These are phyloP conservation scores for Fissipunctia ypsillon DNA, from an alignment of 2,888 invertebrate genomes.

Conservation along the genomic window DNA sequence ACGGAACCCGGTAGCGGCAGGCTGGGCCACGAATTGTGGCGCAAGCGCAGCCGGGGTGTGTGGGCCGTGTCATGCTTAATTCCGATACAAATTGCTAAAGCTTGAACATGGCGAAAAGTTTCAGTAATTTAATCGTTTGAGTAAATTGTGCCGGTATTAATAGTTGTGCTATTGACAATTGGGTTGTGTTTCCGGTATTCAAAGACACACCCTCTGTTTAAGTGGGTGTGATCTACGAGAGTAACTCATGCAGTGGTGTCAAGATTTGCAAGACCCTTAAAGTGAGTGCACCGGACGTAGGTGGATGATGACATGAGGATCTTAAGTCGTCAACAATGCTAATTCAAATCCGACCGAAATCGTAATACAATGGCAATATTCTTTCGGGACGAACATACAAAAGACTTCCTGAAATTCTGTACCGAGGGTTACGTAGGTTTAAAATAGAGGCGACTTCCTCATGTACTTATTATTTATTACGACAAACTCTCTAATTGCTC, in stretches of 20 bases:
- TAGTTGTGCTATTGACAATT: conserved; percentile 20
- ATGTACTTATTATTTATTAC: conserved; percentile 4
- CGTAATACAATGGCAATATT: not conserved
- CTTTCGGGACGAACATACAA: not conserved
- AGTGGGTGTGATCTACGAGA: not conserved
- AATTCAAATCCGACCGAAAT: not conserved
- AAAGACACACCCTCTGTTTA: conserved; percentile 22
- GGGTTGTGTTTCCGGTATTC: conserved; percentile 39
- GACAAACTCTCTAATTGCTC: conserved; percentile 14
- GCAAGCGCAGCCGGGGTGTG: conserved; percentile 63
- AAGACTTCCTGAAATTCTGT: not conserved
- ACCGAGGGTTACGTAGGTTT: not conserved
- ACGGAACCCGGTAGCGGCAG: conserved; percentile 74
- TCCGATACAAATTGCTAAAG: conserved; percentile 65
- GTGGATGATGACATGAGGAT: not conserved
- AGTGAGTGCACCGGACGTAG: no score
- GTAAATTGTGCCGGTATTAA: conserved; percentile 32
- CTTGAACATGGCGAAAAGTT: conserved; percentile 59
- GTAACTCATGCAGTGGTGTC: no score
- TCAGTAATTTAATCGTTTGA: conserved; percentile 50
- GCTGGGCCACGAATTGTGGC: conserved; percentile 65
- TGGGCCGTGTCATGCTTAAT: conserved; percentile 67
- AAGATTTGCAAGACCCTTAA: not conserved
- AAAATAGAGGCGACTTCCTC: conserved; percentile 20
- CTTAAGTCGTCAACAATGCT: not conserved